Percentiles rank a stretch among this genome's conserved stretches.
Evolutionary conservation across 2,797 vertebrate genomes (phyloP).

Genomic region (Corythornis leucogaster): DNA sequence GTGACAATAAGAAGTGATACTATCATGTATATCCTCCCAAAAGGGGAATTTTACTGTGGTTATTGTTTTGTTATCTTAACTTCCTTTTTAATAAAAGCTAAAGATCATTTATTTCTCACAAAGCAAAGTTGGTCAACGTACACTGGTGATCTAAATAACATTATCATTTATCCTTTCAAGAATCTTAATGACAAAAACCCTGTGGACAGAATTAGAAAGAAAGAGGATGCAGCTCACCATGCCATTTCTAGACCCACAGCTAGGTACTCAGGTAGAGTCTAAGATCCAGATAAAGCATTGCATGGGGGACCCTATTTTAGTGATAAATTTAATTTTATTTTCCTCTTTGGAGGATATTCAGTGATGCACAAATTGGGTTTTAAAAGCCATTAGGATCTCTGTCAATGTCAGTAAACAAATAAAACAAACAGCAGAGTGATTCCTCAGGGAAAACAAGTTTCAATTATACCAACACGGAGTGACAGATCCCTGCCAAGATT

Average conservation of each 20-base stretch:
- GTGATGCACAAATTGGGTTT: conserved; percentile 74
- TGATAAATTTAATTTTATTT: conserved; percentile 71
- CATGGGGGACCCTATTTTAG: conserved; percentile 28
- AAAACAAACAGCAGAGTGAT: conserved; percentile 70
- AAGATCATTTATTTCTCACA: conserved; percentile 24
- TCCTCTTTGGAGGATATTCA: conserved; percentile 71
- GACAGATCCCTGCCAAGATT: conserved; percentile 74
- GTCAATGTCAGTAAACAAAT: conserved; percentile 77
- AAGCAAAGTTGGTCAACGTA: not conserved
- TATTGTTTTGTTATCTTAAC: conserved; percentile 26
- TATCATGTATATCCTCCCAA: not conserved
- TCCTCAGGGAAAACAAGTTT: conserved; percentile 72
- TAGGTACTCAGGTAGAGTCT: conserved; percentile 9
- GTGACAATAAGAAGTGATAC: not conserved
- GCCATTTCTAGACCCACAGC: not conserved
- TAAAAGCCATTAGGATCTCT: conserved; percentile 75
- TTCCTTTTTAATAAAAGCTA: conserved; percentile 13
- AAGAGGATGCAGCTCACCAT: not conserved
- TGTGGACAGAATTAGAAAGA: not conserved
- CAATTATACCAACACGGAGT: conserved; percentile 68
- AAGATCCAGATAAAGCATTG: conserved; percentile 24
- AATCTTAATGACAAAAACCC: conserved; percentile 21
- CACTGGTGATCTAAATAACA: not conserved
- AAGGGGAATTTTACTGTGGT: not conserved
- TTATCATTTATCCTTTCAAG: conserved; percentile 12